Conservation (phyloP, 2,888 invertebrate species). For the Drosophila flavopinicola region DNA sequence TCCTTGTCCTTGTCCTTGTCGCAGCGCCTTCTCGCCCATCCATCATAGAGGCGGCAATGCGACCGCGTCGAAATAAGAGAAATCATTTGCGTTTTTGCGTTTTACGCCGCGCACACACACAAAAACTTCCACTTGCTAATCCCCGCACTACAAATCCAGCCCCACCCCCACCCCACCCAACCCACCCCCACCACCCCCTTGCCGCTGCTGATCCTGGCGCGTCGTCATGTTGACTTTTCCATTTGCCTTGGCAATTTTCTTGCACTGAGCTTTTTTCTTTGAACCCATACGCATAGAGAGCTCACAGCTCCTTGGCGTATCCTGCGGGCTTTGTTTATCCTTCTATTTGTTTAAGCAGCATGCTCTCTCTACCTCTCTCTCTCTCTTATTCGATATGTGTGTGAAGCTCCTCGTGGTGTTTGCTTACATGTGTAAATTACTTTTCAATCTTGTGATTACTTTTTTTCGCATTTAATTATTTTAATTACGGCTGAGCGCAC, state of each 20-base stretch:
- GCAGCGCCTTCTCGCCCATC: conserved; percentile 10
- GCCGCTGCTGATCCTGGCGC: conserved; percentile 34
- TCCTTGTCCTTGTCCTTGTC: not conserved
- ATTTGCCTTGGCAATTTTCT: conserved; percentile 74
- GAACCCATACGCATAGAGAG: conserved; percentile 35
- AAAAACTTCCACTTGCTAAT: conserved; percentile 50
- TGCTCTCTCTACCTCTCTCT: not conserved
- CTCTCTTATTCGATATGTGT: conserved; percentile 10
- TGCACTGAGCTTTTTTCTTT: conserved; percentile 58
- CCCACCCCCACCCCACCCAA: not conserved
- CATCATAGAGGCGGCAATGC: conserved; percentile 41
- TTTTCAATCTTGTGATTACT: conserved; percentile 79
- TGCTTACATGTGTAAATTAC: conserved; percentile 79
- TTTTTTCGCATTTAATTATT: conserved; percentile 81
- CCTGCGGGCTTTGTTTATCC: conserved; percentile 77
- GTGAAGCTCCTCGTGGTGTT: conserved; percentile 57
- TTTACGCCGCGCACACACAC: conserved; percentile 32
- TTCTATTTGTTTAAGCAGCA: conserved; percentile 63
- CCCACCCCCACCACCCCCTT: not conserved
- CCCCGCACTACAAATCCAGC: conserved; percentile 4
- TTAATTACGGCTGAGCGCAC: conserved; percentile 79
- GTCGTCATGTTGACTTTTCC: conserved; percentile 73
- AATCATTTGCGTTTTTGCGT: conserved; percentile 74
- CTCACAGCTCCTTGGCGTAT: conserved; percentile 41
- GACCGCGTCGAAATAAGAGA: conserved; percentile 67